Evolutionary conservation across 2,113 vertebrate species (phyloP).

Genomic region (Bombycilla garrulus): DNA sequence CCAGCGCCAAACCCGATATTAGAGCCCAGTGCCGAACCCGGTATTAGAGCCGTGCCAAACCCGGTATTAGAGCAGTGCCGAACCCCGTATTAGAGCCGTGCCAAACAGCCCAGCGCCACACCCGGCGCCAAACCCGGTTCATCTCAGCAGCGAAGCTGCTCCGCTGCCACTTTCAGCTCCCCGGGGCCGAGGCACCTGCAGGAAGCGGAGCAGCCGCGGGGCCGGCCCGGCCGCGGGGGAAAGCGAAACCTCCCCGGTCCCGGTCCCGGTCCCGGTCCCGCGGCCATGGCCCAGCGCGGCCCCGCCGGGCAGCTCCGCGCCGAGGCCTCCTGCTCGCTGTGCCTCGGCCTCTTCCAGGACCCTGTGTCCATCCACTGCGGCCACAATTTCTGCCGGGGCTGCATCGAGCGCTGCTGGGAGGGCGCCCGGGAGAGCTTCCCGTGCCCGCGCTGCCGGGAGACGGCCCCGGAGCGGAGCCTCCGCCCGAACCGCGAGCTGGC

Average conservation of each 20-base stretch:
- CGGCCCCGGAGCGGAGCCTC: constrained; percentile 37
- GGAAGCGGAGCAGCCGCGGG: neutral
- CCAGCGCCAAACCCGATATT: neutral
- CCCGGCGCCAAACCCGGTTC: no score
- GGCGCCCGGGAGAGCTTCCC: neutral
- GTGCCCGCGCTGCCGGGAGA: constrained; percentile 69
- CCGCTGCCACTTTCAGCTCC: neutral
- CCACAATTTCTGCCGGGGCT: constrained; percentile 73
- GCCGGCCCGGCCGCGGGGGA: neutral
- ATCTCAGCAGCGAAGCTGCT: neutral
- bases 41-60: neutral
- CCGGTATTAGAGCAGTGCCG: neutral
- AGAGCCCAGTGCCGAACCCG: no score
- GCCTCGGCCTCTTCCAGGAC: constrained; percentile 67
- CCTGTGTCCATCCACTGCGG: constrained; percentile 73
- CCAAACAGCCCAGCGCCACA: neutral
- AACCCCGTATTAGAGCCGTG: no score
- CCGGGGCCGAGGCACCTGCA: neutral
- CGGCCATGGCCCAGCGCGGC: constrained; percentile 29
- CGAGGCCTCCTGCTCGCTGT: constrained; percentile 71
- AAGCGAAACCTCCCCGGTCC: neutral
- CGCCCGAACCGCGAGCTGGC: constrained; percentile 82
- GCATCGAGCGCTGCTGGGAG: constrained; percentile 67
- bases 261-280: neutral
- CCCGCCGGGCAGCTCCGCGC: neutral